phyloP scores from a whole-genome alignment of 2,888 invertebrate genomes.

The Mythimna impura region DNA sequence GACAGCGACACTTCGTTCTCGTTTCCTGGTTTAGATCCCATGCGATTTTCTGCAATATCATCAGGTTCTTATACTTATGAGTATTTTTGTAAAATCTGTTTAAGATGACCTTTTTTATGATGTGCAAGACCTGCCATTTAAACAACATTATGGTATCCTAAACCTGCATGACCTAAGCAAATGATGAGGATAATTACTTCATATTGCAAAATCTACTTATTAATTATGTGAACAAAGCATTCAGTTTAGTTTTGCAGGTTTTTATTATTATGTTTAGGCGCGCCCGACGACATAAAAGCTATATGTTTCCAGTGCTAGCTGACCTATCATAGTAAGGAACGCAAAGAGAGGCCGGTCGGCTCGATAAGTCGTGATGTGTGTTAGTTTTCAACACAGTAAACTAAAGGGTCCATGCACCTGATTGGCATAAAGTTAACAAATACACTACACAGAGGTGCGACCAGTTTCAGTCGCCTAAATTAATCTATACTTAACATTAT shows the following conservation, averaged over 20 bases:
- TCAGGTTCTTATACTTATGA: constrained; percentile 79
- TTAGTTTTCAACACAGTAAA: constrained; percentile 1
- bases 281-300: not conserved
- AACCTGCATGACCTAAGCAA: constrained; percentile 18
- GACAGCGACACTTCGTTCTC: constrained; percentile 90
- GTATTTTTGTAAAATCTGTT: constrained; percentile 52
- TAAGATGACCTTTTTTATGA: constrained; percentile 32
- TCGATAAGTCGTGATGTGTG: not conserved
- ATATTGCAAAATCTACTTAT: constrained; percentile 27
- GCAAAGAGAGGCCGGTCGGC: not conserved
- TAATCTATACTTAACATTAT: too few species aligned
- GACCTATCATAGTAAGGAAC: not conserved
- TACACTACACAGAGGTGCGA: not conserved
- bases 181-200: constrained; percentile 36
- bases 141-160: constrained; percentile 17
- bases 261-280: not conserved
- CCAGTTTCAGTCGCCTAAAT: not conserved
- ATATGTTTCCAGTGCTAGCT: not conserved
- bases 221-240: not conserved
- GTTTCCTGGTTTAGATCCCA: constrained; percentile 88
- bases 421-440: not conserved
- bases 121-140: constrained; percentile 9
- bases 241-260: not conserved
- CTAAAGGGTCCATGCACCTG: not conserved
- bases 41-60: constrained; percentile 90